These are phyloP conservation scores for Spea bombifrons DNA, from an alignment of 2,113 vertebrate genomes.

Conservation along the genomic window DNA sequence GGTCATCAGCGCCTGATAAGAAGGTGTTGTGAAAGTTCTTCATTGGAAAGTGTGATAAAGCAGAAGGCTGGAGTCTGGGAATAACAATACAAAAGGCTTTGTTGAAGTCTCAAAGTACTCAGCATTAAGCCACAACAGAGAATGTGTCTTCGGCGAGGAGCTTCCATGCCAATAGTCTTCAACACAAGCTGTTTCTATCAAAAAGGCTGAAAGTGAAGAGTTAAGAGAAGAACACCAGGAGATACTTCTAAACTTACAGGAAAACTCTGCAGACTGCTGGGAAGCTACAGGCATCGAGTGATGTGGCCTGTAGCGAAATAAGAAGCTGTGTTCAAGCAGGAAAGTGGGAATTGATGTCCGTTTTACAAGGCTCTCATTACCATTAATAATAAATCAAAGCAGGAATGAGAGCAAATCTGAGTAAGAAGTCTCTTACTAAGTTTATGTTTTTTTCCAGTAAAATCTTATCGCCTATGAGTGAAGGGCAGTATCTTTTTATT, in stretches of 20 bases:
- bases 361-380: neutral
- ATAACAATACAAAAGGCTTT: too few species aligned
- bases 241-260: neutral
- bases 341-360: constrained; percentile 8
- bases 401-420: constrained; percentile 5
- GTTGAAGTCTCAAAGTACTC: neutral
- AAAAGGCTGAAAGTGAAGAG: neutral
- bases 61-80: too few species aligned
- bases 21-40: too few species aligned
- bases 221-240: neutral
- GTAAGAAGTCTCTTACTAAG: neutral
- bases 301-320: constrained; percentile 19
- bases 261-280: neutral
- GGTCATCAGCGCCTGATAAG: too few species aligned
- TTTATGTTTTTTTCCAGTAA: constrained; percentile 13
- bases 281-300: constrained; percentile 1
- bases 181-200: neutral
- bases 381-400: constrained; percentile 22
- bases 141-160: neutral
- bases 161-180: neutral
- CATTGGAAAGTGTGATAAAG: too few species aligned
- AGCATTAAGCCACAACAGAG: neutral
- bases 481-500: too few species aligned
- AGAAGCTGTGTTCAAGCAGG: neutral
- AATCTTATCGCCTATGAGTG: neutral